Conservation (phyloP, 1,140 invertebrate genomes). For the Lepidurus packardi region DNA sequence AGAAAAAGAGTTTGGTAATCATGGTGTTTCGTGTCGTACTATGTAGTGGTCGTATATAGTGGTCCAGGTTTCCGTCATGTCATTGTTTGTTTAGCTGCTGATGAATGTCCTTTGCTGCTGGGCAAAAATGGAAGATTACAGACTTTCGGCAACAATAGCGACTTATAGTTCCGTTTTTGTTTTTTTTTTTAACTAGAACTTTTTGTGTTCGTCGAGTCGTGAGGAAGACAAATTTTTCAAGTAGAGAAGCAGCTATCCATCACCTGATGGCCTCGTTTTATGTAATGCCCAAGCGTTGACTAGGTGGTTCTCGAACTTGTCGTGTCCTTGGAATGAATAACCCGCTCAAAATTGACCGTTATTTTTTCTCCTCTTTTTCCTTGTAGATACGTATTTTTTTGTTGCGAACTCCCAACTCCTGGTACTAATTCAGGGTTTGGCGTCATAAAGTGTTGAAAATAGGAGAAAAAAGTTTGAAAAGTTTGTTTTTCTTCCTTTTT, state of each 20-base stretch:
- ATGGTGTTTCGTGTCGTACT: no score
- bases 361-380: background rate
- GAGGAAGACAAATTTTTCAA: background rate
- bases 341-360: background rate
- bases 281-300: background rate
- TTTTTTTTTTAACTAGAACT: background rate
- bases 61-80: background rate
- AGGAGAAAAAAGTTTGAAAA: background rate
- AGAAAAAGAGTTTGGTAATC: no score
- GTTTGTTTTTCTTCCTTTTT: background rate
- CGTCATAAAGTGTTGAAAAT: background rate
- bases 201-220: background rate
- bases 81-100: background rate
- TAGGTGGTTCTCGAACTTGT: slow-evolving; percentile 3
- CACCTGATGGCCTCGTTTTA: background rate
- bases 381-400: background rate
- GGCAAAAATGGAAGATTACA: background rate
- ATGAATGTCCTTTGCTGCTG: background rate
- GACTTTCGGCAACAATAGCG: background rate
- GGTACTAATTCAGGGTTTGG: slow-evolving; percentile 1
- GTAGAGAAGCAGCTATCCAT: background rate
- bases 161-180: background rate
- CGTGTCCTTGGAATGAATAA: slow-evolving; percentile 6
- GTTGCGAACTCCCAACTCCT: background rate
- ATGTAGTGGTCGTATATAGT: no score